Conservation (phyloP, 2,888 invertebrate species). For the Nomada fucata region DNA sequence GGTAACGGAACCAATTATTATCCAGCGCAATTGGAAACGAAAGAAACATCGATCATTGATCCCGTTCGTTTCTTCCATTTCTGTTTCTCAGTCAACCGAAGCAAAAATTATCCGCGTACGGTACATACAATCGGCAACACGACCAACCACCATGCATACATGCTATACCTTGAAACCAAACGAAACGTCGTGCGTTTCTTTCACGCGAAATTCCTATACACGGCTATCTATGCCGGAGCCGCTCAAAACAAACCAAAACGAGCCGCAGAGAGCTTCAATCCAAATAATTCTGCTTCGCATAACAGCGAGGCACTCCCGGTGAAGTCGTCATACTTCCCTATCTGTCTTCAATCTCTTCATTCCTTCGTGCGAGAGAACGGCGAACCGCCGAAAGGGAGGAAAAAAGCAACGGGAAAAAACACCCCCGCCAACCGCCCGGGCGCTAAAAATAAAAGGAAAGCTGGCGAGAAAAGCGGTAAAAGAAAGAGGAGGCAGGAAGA, state of each 20-base stretch:
- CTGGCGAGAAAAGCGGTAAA: background rate
- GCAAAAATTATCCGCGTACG: too few species aligned
- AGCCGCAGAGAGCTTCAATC: slow-evolving; percentile 27
- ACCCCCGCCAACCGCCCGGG: too few species aligned
- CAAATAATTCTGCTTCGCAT: slow-evolving; percentile 25
- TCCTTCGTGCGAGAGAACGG: background rate
- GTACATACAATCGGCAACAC: too few species aligned
- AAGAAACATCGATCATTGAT: too few species aligned
- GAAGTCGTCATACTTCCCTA: slow-evolving; percentile 2
- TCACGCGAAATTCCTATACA: background rate
- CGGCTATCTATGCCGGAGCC: background rate
- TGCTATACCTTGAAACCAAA: too few species aligned
- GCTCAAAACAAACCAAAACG: background rate
- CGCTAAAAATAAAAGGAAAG: background rate
- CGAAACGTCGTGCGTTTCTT: background rate
- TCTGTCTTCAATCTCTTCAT: slow-evolving; percentile 11
- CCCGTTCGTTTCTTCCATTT: too few species aligned
- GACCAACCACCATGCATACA: too few species aligned
- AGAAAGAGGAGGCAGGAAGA: background rate
- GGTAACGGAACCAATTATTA: too few species aligned
- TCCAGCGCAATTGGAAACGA: too few species aligned
- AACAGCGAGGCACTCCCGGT: slow-evolving; percentile 18
- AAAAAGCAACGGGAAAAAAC: background rate
- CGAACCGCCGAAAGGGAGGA: background rate
- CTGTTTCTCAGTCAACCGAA: too few species aligned